Percentiles rank a stretch among this genome's conserved stretches.
Evolutionary conservation across 2,888 invertebrate genomes (phyloP).

Genomic region (Loripinus fragilis): DNA sequence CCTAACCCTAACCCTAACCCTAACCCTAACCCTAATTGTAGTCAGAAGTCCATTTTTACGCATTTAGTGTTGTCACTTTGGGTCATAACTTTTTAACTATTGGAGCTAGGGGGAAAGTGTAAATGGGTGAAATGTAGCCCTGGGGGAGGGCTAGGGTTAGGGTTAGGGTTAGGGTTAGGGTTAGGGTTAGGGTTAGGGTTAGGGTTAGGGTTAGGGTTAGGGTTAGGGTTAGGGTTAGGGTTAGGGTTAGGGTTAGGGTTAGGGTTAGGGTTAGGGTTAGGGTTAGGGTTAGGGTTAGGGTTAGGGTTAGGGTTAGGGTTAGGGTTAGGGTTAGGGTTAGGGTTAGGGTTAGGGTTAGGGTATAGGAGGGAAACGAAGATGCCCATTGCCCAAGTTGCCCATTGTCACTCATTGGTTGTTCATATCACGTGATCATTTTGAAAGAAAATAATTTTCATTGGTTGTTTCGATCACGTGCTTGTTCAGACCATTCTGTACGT

Average conservation of each 20-base stretch:
- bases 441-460: too few relatives aligned
- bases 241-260: constrained; percentile 59
- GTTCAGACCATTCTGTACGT: too few relatives aligned
- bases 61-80: too few relatives aligned
- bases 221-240: constrained; percentile 45
- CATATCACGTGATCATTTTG: too few relatives aligned
- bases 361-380: too few relatives aligned
- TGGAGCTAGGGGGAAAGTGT: constrained; percentile 49
- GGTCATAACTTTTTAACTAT: too few relatives aligned
- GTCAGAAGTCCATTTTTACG: too few relatives aligned
- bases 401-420: too few relatives aligned
- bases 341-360: constrained; percentile 56
- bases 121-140: constrained; percentile 39
- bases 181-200: constrained; percentile 59
- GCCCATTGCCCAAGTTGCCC: too few relatives aligned
- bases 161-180: constrained; percentile 58
- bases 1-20: too few relatives aligned
- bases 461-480: too few relatives aligned
- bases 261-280: constrained; percentile 50
- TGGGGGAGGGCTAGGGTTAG: constrained; percentile 55
- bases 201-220: constrained; percentile 43
- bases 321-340: constrained; percentile 39
- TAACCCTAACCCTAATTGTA: too few relatives aligned
- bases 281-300: constrained; percentile 42
- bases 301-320: constrained; percentile 23